These are phyloP conservation scores for Thaleichthys pacificus DNA, from an alignment of 2,797 vertebrate species.

Conservation along the genomic window DNA sequence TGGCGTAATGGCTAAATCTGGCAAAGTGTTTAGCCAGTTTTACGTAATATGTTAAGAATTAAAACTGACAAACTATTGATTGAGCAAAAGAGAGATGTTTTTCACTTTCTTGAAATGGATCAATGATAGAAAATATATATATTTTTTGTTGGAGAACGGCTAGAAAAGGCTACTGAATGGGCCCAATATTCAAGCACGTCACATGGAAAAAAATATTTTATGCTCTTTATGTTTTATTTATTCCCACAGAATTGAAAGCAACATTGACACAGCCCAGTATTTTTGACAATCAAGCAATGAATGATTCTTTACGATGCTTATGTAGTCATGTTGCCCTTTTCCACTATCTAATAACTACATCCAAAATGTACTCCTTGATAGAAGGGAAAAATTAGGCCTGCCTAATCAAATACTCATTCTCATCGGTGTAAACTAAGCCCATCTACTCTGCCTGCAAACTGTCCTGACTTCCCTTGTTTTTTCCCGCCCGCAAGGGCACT, in stretches of 20 bases:
- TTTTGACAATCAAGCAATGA: background rate
- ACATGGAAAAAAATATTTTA: background rate
- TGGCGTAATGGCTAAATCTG: too few species aligned
- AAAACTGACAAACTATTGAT: background rate
- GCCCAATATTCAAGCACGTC: background rate
- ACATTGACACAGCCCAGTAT: background rate
- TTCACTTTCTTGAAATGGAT: background rate
- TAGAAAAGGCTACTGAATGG: background rate
- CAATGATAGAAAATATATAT: background rate
- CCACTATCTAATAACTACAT: background rate
- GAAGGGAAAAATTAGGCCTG: background rate
- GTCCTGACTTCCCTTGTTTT: constrained; percentile 10
- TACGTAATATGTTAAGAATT: background rate
- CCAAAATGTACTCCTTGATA: background rate
- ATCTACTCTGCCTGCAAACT: background rate
- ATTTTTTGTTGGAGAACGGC: background rate
- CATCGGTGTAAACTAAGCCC: background rate
- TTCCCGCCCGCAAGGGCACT: constrained; percentile 16
- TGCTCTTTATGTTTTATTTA: background rate
- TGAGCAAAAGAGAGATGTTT: background rate
- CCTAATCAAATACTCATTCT: too few species aligned
- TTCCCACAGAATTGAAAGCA: background rate
- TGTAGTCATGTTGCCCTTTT: background rate
- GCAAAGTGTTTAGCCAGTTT: background rate
- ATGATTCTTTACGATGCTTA: background rate